Evolutionary conservation across 23 tunicate species (phyloP).

Genomic region (Styela plicata): DNA sequence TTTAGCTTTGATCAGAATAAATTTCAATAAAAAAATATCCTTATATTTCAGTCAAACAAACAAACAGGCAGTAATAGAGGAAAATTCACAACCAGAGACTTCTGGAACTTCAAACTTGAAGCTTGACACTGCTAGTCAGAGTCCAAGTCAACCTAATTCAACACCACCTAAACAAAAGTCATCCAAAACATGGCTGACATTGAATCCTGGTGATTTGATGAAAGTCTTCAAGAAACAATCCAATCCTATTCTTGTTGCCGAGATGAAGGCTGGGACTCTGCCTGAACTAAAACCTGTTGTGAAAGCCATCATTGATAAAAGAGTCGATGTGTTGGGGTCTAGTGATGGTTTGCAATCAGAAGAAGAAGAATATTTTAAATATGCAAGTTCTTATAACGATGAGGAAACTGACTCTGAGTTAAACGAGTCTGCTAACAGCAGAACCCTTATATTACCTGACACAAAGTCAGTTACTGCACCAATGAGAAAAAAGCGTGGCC

Average conservation of each 20-base stretch:
- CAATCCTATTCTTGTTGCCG: background rate
- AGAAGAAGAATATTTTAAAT: conserved; percentile 15
- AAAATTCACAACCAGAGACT: background rate
- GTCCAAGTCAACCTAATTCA: background rate
- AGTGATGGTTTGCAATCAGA: conserved; percentile 34
- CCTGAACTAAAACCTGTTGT: background rate
- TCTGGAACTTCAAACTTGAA: background rate
- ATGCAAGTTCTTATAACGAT: conserved; percentile 42
- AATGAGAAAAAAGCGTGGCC: background rate
- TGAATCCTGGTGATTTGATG: conserved; percentile 12
- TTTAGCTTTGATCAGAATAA: too few species aligned
- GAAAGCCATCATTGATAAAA: conserved; percentile 53
- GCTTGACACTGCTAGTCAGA: background rate
- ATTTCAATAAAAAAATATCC: too few species aligned
- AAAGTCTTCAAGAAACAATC: background rate
- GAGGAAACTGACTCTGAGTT: conserved; percentile 73
- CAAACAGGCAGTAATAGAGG: background rate
- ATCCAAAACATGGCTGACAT: background rate
- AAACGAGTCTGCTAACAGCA: conserved; percentile 56
- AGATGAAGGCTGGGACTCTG: background rate
- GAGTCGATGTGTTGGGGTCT: conserved; percentile 64
- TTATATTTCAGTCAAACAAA: background rate
- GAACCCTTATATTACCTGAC: conserved; percentile 53
- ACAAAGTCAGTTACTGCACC: conserved; percentile 4
- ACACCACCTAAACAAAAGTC: background rate